Conservation (phyloP, 2,888 invertebrate species). For the Nudaria mundana region DNA sequence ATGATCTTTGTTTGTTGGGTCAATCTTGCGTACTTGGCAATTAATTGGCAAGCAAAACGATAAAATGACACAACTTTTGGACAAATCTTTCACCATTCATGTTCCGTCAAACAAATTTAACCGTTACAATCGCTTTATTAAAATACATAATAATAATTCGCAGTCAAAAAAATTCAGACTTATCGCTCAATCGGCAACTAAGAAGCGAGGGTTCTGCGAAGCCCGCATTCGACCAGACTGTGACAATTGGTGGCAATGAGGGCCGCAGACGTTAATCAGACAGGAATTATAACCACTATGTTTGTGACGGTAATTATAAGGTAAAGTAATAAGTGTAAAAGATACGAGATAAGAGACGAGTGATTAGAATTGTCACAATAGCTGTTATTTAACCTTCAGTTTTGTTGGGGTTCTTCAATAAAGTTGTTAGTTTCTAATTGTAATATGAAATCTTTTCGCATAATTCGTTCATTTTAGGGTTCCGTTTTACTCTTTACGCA, state of each 20-base stretch:
- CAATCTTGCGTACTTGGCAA: too few relatives aligned
- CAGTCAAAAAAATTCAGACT: conserved; percentile 25
- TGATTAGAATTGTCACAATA: conserved; percentile 6
- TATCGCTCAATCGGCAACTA: conserved; percentile 25
- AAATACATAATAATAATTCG: conserved; percentile 27
- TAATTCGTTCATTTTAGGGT: too few relatives aligned
- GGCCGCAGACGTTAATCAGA: conserved; percentile 27
- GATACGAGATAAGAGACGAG: not conserved
- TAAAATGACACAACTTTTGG: too few relatives aligned
- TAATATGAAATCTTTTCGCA: too few relatives aligned
- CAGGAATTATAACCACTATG: conserved; percentile 13
- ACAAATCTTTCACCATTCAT: not conserved
- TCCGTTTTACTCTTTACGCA: too few relatives aligned
- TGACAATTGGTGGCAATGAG: conserved; percentile 36
- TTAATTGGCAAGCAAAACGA: too few relatives aligned
- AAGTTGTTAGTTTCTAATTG: too few relatives aligned
- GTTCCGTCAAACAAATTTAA: conserved; percentile 11
- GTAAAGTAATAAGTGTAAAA: conserved; percentile 4
- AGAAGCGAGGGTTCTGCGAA: conserved; percentile 16
- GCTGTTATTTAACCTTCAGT: too few relatives aligned
- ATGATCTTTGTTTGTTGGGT: too few relatives aligned
- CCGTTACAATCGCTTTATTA: conserved; percentile 8
- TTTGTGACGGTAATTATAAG: conserved; percentile 10
- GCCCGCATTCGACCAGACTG: conserved; percentile 33
- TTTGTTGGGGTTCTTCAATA: too few relatives aligned